Conservation (phyloP, 2,888 invertebrate genomes). For the Hipparchia sbordonii region DNA sequence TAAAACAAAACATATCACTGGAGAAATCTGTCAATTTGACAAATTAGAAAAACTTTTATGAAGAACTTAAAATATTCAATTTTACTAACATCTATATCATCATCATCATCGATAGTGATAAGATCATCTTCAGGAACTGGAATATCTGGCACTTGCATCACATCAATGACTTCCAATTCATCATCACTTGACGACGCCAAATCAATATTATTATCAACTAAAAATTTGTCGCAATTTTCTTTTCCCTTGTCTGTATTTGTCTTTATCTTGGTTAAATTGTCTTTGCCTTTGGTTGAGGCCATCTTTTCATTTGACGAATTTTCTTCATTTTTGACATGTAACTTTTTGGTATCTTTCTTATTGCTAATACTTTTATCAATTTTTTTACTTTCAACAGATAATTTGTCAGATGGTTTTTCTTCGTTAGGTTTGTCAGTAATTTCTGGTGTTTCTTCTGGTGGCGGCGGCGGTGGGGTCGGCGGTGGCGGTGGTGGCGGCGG, state of each 20-base stretch:
- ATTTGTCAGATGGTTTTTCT: constrained; percentile 22
- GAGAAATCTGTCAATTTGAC: too few species aligned
- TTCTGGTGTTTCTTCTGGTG: constrained; percentile 33
- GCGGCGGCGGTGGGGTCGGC: constrained; percentile 42
- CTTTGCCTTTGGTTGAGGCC: neutral
- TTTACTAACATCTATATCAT: constrained; percentile 22
- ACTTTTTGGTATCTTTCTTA: neutral
- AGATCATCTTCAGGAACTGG: constrained; percentile 56
- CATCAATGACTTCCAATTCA: constrained; percentile 56
- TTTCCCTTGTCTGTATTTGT: neutral
- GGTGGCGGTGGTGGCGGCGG: constrained; percentile 58
- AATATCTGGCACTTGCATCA: constrained; percentile 59
- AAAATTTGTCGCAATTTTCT: constrained; percentile 19
- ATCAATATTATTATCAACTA: constrained; percentile 32
- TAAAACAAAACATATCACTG: too few species aligned
- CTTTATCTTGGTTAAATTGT: neutral
- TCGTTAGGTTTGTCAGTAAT: constrained; percentile 32
- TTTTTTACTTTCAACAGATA: constrained; percentile 16
- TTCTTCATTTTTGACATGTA: neutral
- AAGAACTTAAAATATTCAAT: neutral
- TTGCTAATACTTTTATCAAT: neutral
- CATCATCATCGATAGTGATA: constrained; percentile 58
- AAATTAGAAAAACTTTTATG: neutral
- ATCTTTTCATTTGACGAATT: neutral
- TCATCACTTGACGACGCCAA: constrained; percentile 39